phyloP scores from a whole-genome alignment of 1,140 invertebrate species.

The Procambarus clarkii region DNA sequence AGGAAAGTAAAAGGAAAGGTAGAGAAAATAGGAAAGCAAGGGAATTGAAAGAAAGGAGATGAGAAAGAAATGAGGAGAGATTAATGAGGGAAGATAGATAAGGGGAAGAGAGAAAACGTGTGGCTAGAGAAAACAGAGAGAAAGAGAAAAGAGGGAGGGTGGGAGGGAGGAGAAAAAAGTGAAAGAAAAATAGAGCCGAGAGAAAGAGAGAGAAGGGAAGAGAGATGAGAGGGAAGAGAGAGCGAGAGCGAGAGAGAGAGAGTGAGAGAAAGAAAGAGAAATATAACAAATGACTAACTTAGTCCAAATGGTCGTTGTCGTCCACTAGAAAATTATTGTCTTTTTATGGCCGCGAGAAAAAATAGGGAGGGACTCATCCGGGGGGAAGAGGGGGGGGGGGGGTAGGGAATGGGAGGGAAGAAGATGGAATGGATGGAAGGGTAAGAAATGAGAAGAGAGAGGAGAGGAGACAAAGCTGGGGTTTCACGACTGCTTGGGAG shows the following conservation, averaged over 20 bases:
- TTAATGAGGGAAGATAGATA: too few relatives aligned
- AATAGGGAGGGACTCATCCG: not conserved
- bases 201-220: not conserved
- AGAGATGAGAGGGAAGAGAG: not conserved
- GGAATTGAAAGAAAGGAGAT: too few relatives aligned
- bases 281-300: not conserved
- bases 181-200: not conserved
- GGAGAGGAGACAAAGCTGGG: too few relatives aligned
- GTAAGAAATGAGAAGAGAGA: too few relatives aligned
- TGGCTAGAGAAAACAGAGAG: not conserved
- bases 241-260: not conserved
- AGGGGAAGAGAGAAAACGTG: too few relatives aligned
- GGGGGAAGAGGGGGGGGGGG: not conserved
- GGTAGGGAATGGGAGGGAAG: not conserved
- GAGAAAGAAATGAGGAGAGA: too few relatives aligned
- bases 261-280: not conserved
- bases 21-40: too few relatives aligned
- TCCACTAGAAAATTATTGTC: conserved; percentile 1
- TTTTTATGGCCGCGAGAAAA: not conserved
- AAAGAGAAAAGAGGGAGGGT: not conserved
- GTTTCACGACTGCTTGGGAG: too few relatives aligned
- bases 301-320: not conserved
- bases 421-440: too few relatives aligned
- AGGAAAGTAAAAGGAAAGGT: too few relatives aligned
- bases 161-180: not conserved